phyloP scores from a whole-genome alignment of 2,888 invertebrate genomes.

The Amiota minor region DNA sequence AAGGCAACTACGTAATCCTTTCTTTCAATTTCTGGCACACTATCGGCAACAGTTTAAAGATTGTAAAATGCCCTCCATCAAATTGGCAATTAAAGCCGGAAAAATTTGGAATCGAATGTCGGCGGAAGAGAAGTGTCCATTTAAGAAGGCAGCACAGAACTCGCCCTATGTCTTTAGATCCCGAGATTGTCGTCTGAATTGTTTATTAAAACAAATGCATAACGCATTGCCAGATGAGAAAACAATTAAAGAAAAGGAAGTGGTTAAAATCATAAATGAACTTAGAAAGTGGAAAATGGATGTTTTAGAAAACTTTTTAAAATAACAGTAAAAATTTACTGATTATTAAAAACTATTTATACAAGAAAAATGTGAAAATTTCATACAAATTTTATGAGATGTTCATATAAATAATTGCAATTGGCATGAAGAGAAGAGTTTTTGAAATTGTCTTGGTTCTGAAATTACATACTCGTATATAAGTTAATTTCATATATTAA shows the following conservation, averaged over 20 bases:
- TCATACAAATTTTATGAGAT: background rate
- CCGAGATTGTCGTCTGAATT: conserved; percentile 42
- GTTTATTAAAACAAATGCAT: conserved; percentile 41
- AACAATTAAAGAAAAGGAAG: conserved; percentile 32
- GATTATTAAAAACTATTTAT: too few relatives aligned
- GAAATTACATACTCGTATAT: too few relatives aligned
- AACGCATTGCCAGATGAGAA: conserved; percentile 28
- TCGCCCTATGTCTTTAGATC: conserved; percentile 37
- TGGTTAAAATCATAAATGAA: too few relatives aligned
- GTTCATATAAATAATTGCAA: too few relatives aligned
- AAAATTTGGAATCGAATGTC: conserved; percentile 36
- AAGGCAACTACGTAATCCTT: conserved; percentile 34
- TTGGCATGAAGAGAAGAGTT: too few relatives aligned
- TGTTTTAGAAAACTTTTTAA: too few relatives aligned
- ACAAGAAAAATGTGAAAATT: background rate
- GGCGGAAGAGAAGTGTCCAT: conserved; percentile 34
- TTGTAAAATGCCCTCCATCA: conserved; percentile 28
- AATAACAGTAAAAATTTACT: background rate
- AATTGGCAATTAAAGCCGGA: conserved; percentile 34
- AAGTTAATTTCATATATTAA: too few relatives aligned
- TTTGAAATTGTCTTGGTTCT: too few relatives aligned
- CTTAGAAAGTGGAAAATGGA: too few relatives aligned
- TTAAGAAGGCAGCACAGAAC: conserved; percentile 37
- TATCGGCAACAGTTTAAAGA: conserved; percentile 30
- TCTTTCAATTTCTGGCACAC: conserved; percentile 38